Percentiles rank a stretch among this genome's conserved stretches.
Conservation (phyloP, 2,797 vertebrate species). For the Coilia nasus region DNA sequence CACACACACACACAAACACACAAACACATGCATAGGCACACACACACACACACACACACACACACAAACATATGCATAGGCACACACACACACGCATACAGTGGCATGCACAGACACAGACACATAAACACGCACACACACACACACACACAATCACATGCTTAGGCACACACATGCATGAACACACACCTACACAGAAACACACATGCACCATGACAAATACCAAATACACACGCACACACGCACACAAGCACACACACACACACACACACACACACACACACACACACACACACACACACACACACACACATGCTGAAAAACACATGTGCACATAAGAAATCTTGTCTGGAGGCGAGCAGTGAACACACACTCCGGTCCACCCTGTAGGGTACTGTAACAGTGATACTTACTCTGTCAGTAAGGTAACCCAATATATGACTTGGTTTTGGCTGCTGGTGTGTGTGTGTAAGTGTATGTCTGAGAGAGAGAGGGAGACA, state of each 20-base stretch:
- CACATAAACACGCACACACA: background rate
- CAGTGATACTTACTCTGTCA: slow-evolving; percentile 63
- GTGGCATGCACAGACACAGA: background rate
- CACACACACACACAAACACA: background rate
- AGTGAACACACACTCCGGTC: slow-evolving; percentile 39
- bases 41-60: no score
- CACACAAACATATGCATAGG: no score
- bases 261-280: background rate
- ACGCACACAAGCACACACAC: no score
- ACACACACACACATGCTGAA: background rate
- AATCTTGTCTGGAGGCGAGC: slow-evolving; percentile 42
- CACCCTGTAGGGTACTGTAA: slow-evolving; percentile 54
- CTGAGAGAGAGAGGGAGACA: background rate
- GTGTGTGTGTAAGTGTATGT: slow-evolving; percentile 20
- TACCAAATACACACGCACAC: background rate
- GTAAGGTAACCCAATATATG: slow-evolving; percentile 63
- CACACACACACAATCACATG: background rate
- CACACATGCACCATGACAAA: background rate
- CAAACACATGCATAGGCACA: background rate
- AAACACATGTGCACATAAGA: slow-evolving; percentile 25
- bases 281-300: background rate
- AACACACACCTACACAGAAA: background rate
- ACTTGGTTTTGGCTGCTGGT: slow-evolving; percentile 47
- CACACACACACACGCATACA: background rate
- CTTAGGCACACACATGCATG: no score